Percentiles rank a stretch among this genome's conserved stretches.
Conservation (phyloP, 2,888 invertebrate species). For the Acanthococcus lagerstroemiae region DNA sequence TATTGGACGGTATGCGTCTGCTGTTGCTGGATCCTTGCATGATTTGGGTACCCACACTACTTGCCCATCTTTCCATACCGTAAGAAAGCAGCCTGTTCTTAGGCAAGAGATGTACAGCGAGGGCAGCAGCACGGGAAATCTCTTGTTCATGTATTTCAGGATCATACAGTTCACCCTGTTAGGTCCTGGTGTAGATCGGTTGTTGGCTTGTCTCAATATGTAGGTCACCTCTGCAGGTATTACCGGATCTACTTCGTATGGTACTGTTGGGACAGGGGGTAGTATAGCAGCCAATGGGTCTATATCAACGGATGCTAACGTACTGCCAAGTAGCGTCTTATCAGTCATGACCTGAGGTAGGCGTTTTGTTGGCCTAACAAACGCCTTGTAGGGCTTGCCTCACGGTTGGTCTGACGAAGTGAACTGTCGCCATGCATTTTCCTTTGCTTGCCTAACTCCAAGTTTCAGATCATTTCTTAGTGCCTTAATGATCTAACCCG, state of each 20-base stretch:
- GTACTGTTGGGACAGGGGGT: not conserved
- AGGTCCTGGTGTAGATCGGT: not conserved
- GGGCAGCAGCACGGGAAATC: not conserved
- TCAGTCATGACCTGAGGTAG: not conserved
- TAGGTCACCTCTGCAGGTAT: not conserved
- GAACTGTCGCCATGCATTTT: not conserved
- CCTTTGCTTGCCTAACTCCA: not conserved
- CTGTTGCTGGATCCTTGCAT: not conserved
- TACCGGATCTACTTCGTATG: not conserved
- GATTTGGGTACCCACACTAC: constrained; percentile 5
- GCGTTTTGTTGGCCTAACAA: not conserved
- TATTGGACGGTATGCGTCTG: not conserved
- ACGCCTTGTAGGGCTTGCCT: not conserved
- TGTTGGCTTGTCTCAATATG: not conserved
- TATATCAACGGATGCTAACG: not conserved
- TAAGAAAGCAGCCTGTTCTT: constrained; percentile 1
- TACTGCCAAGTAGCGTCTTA: not conserved
- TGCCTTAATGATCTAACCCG: not conserved
- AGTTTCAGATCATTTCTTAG: not conserved
- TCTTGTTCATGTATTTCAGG: not conserved
- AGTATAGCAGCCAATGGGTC: not conserved
- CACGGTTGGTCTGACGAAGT: not conserved
- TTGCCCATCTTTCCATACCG: constrained; percentile 4
- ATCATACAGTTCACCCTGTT: not conserved
- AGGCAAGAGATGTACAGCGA: not conserved